Evolutionary conservation across 2,888 invertebrate genomes (phyloP).

Genomic region (Itoplectis maculator): DNA sequence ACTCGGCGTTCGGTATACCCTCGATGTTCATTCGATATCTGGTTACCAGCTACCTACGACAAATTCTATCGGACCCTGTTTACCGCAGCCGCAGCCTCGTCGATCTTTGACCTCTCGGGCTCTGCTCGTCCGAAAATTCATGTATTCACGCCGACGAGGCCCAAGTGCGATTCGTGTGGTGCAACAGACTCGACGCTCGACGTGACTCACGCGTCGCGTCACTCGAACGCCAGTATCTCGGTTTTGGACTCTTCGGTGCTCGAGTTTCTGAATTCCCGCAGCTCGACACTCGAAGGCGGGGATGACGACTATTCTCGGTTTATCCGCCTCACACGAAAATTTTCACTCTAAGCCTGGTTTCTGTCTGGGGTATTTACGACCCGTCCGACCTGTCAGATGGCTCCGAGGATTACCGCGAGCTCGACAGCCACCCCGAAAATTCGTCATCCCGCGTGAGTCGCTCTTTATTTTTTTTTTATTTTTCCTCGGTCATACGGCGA

Average conservation of each 20-base stretch:
- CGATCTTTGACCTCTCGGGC: slow-evolving; percentile 24
- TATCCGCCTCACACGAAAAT: slow-evolving; percentile 37
- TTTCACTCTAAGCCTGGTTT: slow-evolving; percentile 11
- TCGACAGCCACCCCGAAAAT: not conserved
- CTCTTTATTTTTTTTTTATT: too few species aligned
- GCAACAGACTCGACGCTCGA: too few species aligned
- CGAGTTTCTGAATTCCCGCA: slow-evolving; percentile 49
- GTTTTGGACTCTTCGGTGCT: slow-evolving; percentile 43
- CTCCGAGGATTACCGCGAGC: slow-evolving; percentile 20
- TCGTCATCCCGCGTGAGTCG: slow-evolving; percentile 21
- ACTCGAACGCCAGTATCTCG: slow-evolving; percentile 15
- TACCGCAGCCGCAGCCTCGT: not conserved
- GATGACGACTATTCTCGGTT: slow-evolving; percentile 38
- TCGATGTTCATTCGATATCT: not conserved
- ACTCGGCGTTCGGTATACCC: not conserved
- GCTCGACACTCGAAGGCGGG: not conserved
- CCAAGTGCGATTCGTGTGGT: slow-evolving; percentile 8
- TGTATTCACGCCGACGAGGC: slow-evolving; percentile 33
- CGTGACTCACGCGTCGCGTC: slow-evolving; percentile 51
- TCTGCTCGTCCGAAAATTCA: slow-evolving; percentile 16
- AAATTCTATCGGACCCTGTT: slow-evolving; percentile 6
- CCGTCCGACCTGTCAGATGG: slow-evolving; percentile 2
- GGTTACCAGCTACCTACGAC: not conserved
- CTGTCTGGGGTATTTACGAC: slow-evolving; percentile 30
- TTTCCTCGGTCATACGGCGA: too few species aligned